phyloP scores from a whole-genome alignment of 2,113 vertebrate genomes.

The Podarcis raffonei region DNA sequence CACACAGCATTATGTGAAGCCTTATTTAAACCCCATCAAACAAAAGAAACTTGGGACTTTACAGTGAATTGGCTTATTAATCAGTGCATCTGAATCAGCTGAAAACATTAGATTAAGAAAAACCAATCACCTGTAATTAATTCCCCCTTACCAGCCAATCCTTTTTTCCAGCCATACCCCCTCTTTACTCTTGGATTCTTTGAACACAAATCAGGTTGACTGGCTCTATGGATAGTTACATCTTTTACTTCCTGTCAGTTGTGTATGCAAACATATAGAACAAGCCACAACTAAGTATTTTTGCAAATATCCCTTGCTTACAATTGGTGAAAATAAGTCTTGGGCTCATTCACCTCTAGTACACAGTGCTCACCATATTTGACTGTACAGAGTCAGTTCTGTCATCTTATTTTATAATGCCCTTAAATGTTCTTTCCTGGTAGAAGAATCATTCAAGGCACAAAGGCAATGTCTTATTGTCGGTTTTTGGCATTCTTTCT shows the following conservation, averaged over 20 bases:
- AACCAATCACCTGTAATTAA: background rate
- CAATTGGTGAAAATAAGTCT: background rate
- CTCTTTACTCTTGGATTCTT: background rate
- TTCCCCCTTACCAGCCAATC: background rate
- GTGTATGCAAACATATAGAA: background rate
- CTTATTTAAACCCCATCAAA: background rate
- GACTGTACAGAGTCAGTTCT: background rate
- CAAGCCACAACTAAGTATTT: background rate
- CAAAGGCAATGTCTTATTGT: background rate
- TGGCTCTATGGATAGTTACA: background rate
- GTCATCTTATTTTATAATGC: background rate
- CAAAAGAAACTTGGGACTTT: background rate
- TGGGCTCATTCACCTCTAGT: background rate
- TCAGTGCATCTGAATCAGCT: background rate
- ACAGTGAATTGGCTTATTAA: background rate
- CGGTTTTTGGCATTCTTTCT: slow-evolving; percentile 52
- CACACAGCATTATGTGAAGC: background rate
- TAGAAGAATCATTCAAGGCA: background rate
- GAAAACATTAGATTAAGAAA: background rate
- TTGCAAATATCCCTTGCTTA: background rate
- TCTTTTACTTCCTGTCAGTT: background rate
- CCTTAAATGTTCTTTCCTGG: background rate
- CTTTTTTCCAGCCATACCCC: background rate
- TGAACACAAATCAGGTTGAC: background rate
- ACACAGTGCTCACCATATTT: background rate